Conservation (phyloP, 1,140 invertebrate genomes). For the Eueides isabella region DNA sequence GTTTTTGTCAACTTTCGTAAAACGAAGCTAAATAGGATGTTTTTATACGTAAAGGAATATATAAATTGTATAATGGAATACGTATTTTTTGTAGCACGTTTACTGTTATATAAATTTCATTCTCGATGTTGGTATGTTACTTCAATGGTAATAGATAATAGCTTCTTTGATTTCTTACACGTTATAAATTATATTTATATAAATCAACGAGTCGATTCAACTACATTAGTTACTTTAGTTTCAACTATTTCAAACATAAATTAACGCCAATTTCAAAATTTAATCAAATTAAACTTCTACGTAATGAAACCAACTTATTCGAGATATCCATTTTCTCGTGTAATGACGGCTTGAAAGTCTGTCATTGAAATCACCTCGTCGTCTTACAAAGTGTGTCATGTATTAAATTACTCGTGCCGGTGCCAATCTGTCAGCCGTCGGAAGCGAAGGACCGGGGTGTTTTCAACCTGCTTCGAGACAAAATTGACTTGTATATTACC, state of each 20-base stretch:
- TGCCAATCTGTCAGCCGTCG: slow-evolving; percentile 19
- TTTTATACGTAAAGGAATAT: not conserved
- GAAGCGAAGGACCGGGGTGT: not conserved
- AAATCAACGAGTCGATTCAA: too few relatives aligned
- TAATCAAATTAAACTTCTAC: not conserved
- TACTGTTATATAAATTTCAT: too few relatives aligned
- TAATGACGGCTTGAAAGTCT: not conserved
- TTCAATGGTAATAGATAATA: too few relatives aligned
- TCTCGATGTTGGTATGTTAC: too few relatives aligned
- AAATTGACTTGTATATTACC: slow-evolving; percentile 21
- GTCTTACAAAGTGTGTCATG: slow-evolving; percentile 11
- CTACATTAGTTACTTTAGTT: too few relatives aligned
- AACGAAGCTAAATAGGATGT: slow-evolving; percentile 7
- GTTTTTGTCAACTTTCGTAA: slow-evolving; percentile 9
- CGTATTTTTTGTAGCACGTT: not conserved
- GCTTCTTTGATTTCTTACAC: too few relatives aligned
- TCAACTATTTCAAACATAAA: too few relatives aligned
- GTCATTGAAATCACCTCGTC: slow-evolving; percentile 19
- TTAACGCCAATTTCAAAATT: not conserved
- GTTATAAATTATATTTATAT: too few relatives aligned
- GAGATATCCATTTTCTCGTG: not conserved
- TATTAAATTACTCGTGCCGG: slow-evolving; percentile 22
- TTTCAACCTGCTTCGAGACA: slow-evolving; percentile 11
- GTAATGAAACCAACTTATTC: not conserved
- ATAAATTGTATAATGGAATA: not conserved